A percentile compares a stretch with the other conserved stretches of the same genome.
Evolutionary conservation across 2,797 vertebrate species (phyloP).

Genomic region (Myripristis murdjan): DNA sequence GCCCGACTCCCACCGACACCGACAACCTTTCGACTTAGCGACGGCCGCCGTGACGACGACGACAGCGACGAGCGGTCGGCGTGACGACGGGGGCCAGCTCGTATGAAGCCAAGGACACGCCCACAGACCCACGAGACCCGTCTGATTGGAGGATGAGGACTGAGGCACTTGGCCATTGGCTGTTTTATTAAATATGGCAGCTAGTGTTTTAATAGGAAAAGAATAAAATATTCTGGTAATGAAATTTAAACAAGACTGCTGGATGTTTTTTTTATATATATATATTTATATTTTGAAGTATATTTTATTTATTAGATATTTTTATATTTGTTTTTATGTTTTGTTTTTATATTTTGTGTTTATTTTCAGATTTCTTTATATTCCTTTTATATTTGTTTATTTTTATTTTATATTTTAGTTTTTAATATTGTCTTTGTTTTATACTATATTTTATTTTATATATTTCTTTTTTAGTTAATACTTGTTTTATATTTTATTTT

Average conservation of each 20-base stretch:
- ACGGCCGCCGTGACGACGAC: not conserved
- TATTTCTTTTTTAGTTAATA: too few species aligned
- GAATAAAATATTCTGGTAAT: constrained; percentile 89
- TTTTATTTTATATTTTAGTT: too few species aligned
- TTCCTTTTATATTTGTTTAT: too few species aligned
- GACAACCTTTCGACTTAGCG: constrained; percentile 9
- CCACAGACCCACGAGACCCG: constrained; percentile 89
- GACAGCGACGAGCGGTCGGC: constrained; percentile 16
- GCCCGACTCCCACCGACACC: not conserved
- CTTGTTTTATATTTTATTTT: too few species aligned
- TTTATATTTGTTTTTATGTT: too few species aligned
- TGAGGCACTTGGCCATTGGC: constrained; percentile 95
- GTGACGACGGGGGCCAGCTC: constrained; percentile 82
- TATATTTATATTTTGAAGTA: too few species aligned
- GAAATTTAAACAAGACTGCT: constrained; percentile 56
- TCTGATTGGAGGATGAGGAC: constrained; percentile 92
- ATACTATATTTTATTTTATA: too few species aligned
- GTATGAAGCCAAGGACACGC: constrained; percentile 94
- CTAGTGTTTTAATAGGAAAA: constrained; percentile 95
- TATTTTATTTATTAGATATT: too few species aligned
- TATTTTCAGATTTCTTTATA: too few species aligned
- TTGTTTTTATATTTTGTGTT: too few species aligned
- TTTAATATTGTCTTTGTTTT: too few species aligned
- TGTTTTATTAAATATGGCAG: constrained; percentile 95
- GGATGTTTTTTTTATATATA: constrained; percentile 10